These are phyloP conservation scores for Zaprionus nigranus DNA, from an alignment of 1,140 invertebrate species.

Conservation along the genomic window DNA sequence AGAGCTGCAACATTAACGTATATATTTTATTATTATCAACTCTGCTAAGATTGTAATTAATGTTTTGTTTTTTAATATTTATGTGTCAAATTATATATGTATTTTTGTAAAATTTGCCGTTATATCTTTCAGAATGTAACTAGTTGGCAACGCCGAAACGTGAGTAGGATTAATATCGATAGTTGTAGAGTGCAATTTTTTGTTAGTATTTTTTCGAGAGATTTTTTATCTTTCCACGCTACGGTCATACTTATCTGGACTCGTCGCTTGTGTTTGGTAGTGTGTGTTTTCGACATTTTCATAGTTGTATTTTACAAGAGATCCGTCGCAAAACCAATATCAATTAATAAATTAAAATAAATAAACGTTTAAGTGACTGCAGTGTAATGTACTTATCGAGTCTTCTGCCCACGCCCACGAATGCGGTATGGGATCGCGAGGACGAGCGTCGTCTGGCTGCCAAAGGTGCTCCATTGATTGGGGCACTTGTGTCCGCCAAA, in stretches of 20 bases:
- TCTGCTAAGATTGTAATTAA: background rate
- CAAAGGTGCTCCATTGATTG: constrained; percentile 86
- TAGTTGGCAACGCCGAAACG: constrained; percentile 1
- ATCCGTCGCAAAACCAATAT: constrained; percentile 7
- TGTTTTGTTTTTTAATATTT: background rate
- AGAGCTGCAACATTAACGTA: background rate
- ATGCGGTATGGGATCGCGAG: constrained; percentile 94
- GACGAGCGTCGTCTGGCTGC: constrained; percentile 90
- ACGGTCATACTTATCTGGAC: constrained; percentile 14
- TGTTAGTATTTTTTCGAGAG: constrained; percentile 6
- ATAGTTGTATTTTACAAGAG: constrained; percentile 16
- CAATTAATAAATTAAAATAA: background rate
- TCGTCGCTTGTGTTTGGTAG: constrained; percentile 13
- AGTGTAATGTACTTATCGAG: constrained; percentile 85
- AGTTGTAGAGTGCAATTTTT: background rate
- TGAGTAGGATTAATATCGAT: background rate
- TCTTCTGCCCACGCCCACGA: constrained; percentile 92
- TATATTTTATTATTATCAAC: constrained; percentile 1
- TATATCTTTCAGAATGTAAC: background rate
- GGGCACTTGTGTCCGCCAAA: constrained; percentile 91
- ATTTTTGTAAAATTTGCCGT: background rate
- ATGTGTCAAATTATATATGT: constrained; percentile 8
- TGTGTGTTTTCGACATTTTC: constrained; percentile 36
- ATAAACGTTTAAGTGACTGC: background rate
- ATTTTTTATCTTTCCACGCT: background rate